A percentile compares a stretch with the other conserved stretches of the same genome.
Evolutionary conservation across 2,113 vertebrate species (phyloP).

Genomic region (Coptodon rendalli): DNA sequence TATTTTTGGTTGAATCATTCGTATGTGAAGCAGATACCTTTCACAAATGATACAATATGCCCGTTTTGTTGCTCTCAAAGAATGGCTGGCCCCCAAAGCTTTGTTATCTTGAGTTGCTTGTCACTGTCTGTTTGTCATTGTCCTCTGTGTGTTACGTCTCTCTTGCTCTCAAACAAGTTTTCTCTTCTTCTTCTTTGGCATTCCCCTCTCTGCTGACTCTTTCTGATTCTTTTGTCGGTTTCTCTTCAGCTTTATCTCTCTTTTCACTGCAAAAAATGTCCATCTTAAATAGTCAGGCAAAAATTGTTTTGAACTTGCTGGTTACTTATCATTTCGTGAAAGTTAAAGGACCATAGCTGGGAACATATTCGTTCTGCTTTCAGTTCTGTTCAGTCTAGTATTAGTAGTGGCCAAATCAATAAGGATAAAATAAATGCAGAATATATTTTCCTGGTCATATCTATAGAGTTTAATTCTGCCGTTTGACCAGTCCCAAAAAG

Average conservation of each 20-base stretch:
- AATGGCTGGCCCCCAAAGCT: conserved; percentile 48
- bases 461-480: neutral
- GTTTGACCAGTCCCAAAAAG: neutral
- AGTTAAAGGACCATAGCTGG: neutral
- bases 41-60: neutral
- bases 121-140: conserved; percentile 56
- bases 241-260: neutral
- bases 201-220: conserved; percentile 1
- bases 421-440: neutral
- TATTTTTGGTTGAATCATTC: neutral
- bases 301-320: neutral
- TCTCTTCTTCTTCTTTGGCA: conserved; percentile 9
- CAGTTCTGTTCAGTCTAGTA: neutral
- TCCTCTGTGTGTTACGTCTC: conserved; percentile 32
- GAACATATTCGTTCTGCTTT: neutral
- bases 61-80: neutral
- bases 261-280: conserved; percentile 40
- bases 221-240: neutral
- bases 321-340: neutral
- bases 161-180: conserved; percentile 16
- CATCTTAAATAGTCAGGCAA: conserved; percentile 14
- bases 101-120: conserved; percentile 46
- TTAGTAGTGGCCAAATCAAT: neutral
- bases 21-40: neutral
- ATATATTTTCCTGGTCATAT: neutral